Evolutionary conservation across 2,797 vertebrate species (phyloP).

Genomic region (Diplodus sargus): DNA sequence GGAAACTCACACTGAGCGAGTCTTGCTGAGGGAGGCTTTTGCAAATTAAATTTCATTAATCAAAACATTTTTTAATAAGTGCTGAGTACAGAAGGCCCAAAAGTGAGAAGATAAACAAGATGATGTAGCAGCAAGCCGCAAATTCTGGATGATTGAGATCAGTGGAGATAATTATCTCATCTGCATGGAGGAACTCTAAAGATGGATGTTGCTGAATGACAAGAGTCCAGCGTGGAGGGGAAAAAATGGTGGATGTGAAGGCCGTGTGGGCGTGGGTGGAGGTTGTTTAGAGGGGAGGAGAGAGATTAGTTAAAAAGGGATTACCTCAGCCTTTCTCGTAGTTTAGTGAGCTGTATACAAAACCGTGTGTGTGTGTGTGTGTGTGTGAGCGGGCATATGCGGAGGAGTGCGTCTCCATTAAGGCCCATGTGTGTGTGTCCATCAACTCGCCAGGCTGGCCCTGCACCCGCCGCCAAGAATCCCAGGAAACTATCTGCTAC

Average conservation of each 20-base stretch:
- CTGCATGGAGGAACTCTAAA: conserved; percentile 14
- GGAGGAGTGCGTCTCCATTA: conserved; percentile 67
- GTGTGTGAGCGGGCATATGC: conserved; percentile 35
- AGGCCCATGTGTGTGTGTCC: conserved; percentile 84
- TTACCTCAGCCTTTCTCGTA: conserved; percentile 68
- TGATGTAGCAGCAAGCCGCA: conserved; percentile 12
- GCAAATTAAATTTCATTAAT: conserved; percentile 41
- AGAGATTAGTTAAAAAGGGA: conserved; percentile 60
- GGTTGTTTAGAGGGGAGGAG: conserved; percentile 38
- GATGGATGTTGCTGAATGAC: conserved; percentile 11
- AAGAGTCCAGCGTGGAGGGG: conserved; percentile 3
- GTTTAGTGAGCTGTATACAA: conserved; percentile 48
- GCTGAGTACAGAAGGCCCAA: conserved; percentile 7
- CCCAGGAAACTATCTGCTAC: conserved; percentile 83
- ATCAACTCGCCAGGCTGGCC: conserved; percentile 76
- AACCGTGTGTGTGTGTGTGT: conserved; percentile 34
- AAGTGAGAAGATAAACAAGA: conserved; percentile 23
- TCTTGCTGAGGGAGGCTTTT: conserved; percentile 38
- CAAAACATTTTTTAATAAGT: conserved; percentile 29
- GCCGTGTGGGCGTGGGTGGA: conserved; percentile 27
- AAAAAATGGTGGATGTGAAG: conserved; percentile 31
- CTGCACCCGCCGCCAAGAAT: conserved; percentile 78
- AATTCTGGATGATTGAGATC: conserved; percentile 13
- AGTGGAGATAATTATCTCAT: conserved; percentile 17
- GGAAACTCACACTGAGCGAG: conserved; percentile 32